These are phyloP conservation scores for Protobothrops flavoviridis DNA, from an alignment of 2,113 vertebrate species.

Conservation along the genomic window DNA sequence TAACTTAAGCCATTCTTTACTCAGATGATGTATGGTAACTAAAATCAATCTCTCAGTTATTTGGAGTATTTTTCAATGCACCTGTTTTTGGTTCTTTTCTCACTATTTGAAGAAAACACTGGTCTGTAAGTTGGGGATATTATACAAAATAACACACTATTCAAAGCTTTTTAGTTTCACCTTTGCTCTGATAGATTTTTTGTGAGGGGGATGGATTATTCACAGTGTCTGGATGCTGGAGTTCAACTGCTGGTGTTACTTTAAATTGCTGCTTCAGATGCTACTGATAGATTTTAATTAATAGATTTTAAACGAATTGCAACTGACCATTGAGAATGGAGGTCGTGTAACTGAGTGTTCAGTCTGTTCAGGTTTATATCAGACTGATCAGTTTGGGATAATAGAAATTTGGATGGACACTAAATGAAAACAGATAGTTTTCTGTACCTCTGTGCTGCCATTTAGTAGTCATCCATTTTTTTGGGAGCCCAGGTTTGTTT, in stretches of 20 bases:
- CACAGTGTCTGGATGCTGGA: not conserved
- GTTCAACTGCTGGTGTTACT: constrained; percentile 5
- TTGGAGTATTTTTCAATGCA: not conserved
- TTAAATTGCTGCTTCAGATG: too few species aligned
- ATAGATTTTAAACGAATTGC: not conserved
- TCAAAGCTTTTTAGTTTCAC: not conserved
- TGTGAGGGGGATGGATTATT: not conserved
- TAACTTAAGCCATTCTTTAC: not conserved
- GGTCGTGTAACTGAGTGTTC: not conserved
- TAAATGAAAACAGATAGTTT: not conserved
- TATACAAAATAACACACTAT: not conserved
- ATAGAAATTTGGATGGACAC: not conserved
- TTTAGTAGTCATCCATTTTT: not conserved
- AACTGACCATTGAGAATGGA: not conserved
- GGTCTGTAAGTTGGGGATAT: not conserved
- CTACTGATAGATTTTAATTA: too few species aligned
- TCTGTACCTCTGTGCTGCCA: not conserved
- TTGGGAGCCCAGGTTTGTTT: not conserved
- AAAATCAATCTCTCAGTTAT: not conserved
- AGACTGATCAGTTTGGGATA: not conserved
- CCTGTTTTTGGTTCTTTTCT: not conserved
- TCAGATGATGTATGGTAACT: not conserved
- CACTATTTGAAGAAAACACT: not conserved
- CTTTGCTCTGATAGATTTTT: not conserved
- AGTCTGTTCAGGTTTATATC: not conserved